Conservation (phyloP, 2,113 vertebrate species). For the Thinocorus orbignyianus region DNA sequence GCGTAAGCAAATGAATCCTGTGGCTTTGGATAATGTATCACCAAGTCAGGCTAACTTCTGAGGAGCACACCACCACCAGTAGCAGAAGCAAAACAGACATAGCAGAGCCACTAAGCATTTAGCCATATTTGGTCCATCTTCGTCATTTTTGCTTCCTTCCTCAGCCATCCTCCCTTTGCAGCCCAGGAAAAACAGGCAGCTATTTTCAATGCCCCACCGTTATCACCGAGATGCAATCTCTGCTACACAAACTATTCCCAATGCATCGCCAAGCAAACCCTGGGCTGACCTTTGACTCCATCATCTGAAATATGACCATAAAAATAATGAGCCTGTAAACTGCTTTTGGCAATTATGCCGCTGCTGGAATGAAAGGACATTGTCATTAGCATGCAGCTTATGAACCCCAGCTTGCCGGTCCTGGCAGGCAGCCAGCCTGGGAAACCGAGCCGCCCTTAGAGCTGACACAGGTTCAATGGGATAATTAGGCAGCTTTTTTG, state of each 20-base stretch:
- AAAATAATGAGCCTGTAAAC: slow-evolving; percentile 84
- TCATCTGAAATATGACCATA: slow-evolving; percentile 80
- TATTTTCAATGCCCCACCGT: background rate
- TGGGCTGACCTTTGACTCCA: slow-evolving; percentile 76
- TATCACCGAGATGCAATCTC: slow-evolving; percentile 71
- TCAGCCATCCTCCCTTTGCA: background rate
- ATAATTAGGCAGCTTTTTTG: slow-evolving; percentile 97
- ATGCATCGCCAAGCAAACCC: slow-evolving; percentile 64
- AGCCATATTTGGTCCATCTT: background rate
- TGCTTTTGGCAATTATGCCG: slow-evolving; percentile 83
- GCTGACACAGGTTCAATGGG: slow-evolving; percentile 84
- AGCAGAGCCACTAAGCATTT: background rate
- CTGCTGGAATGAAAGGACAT: slow-evolving; percentile 81
- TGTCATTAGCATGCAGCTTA: slow-evolving; percentile 87
- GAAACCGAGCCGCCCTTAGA: slow-evolving; percentile 77
- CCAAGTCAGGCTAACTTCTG: background rate
- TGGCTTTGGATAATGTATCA: background rate
- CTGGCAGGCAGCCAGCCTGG: slow-evolving; percentile 84
- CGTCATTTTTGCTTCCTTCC: background rate
- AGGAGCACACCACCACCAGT: background rate
- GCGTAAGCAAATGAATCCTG: background rate
- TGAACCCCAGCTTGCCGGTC: slow-evolving; percentile 83
- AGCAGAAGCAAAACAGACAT: background rate
- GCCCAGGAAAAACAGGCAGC: background rate
- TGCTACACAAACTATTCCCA: slow-evolving; percentile 62